Conservation (phyloP, 1,140 invertebrate genomes). For the Drosophila fuyamai region DNA sequence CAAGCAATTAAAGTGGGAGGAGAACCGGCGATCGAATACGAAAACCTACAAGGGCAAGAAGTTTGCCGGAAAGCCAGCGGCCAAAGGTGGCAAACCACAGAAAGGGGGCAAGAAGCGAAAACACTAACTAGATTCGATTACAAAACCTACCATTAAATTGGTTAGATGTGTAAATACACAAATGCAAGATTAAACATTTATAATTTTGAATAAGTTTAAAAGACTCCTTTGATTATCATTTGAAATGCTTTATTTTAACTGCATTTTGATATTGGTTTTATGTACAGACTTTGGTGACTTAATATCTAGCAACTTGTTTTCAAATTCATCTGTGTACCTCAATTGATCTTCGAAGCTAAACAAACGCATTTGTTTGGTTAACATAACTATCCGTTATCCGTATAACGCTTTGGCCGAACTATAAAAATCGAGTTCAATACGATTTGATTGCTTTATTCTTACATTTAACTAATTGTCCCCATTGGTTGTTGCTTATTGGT, state of each 20-base stretch:
- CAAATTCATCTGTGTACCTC: slow-evolving; percentile 7
- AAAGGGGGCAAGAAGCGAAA: slow-evolving; percentile 67
- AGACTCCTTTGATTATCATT: slow-evolving; percentile 14
- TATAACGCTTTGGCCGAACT: slow-evolving; percentile 52
- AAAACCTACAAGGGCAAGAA: slow-evolving; percentile 72
- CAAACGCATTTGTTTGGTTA: slow-evolving; percentile 18
- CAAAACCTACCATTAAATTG: not conserved
- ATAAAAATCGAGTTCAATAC: slow-evolving; percentile 28
- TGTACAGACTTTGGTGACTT: slow-evolving; percentile 78
- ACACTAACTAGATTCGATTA: slow-evolving; percentile 32
- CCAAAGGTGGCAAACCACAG: slow-evolving; percentile 24
- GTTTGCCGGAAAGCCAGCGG: slow-evolving; percentile 21
- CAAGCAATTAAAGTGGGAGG: slow-evolving; percentile 90
- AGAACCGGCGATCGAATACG: slow-evolving; percentile 85
- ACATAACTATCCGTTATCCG: slow-evolving; percentile 13
- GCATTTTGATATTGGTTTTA: slow-evolving; percentile 52
- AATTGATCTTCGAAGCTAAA: slow-evolving; percentile 22
- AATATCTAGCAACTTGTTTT: slow-evolving; percentile 50
- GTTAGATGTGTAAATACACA: slow-evolving; percentile 35
- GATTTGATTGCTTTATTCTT: slow-evolving; percentile 58
- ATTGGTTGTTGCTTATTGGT: slow-evolving; percentile 18
- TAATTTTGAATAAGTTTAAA: slow-evolving; percentile 16
- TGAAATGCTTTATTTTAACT: slow-evolving; percentile 71
- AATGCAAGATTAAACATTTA: slow-evolving; percentile 1
- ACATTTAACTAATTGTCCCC: slow-evolving; percentile 51